Conservation (phyloP, 2,797 vertebrate species). For the Falco peregrinus region DNA sequence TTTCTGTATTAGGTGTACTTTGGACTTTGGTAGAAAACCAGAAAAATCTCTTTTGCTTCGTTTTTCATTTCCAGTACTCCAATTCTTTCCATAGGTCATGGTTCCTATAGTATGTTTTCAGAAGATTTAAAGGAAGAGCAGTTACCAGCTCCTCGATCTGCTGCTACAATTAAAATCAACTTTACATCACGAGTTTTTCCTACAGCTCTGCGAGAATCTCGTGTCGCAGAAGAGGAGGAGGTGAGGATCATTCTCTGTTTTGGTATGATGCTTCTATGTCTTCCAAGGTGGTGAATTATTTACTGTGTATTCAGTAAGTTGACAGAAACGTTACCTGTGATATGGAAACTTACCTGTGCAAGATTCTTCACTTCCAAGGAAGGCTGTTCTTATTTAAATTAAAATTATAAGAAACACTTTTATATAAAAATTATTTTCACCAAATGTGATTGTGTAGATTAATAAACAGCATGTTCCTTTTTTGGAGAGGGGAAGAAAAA, state of each 20-base stretch:
- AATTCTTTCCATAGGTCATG: slow-evolving; percentile 51
- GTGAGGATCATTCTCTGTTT: slow-evolving; percentile 64
- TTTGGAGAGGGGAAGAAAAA: accelerated
- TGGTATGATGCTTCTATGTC: neutral
- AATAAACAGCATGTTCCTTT: neutral
- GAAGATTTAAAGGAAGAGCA: slow-evolving; percentile 67
- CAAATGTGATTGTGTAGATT: neutral
- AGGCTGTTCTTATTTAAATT: neutral
- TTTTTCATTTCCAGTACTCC: neutral
- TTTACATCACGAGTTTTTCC: slow-evolving; percentile 92
- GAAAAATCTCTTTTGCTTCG: neutral
- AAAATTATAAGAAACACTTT: neutral
- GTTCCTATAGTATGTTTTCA: slow-evolving; percentile 69
- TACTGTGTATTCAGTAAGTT: neutral
- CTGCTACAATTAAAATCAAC: slow-evolving; percentile 82
- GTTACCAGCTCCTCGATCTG: slow-evolving; percentile 80
- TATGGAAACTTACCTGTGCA: neutral
- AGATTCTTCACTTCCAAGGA: neutral
- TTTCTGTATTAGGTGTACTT: neutral
- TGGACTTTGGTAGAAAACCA: neutral
- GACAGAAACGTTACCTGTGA: neutral
- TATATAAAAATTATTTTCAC: neutral
- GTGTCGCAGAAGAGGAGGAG: slow-evolving; percentile 89
- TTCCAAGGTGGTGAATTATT: neutral
- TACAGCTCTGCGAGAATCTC: slow-evolving; percentile 90